These are phyloP conservation scores for Eublepharis macularius DNA, from an alignment of 2,113 vertebrate genomes.

Conservation along the genomic window DNA sequence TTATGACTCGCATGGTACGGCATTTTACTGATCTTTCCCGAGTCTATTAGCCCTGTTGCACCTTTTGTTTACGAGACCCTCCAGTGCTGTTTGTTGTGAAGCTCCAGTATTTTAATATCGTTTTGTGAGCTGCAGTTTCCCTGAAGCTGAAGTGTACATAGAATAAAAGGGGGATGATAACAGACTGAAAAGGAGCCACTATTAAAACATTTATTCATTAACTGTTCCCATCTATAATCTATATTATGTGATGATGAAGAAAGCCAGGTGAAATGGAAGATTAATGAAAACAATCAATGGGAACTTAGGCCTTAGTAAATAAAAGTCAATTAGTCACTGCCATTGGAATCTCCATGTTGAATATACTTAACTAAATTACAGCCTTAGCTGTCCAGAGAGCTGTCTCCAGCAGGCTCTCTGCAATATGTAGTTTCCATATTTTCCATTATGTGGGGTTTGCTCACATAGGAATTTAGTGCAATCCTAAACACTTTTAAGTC, in stretches of 20 bases:
- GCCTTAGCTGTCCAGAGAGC: not conserved
- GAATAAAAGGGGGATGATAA: conserved; percentile 45
- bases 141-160: conserved; percentile 50
- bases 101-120: not conserved
- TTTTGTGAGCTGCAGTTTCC: not conserved
- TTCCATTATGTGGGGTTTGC: not conserved
- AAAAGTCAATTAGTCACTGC: conserved; percentile 63
- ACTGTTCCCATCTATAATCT: conserved; percentile 68
- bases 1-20: conserved; percentile 20
- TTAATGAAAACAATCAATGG: conserved; percentile 76
- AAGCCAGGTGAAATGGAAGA: conserved; percentile 75
- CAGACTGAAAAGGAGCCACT: conserved; percentile 53
- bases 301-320: conserved; percentile 72
- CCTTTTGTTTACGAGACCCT: conserved; percentile 13
- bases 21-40: conserved; percentile 14
- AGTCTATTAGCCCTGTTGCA: conserved; percentile 19
- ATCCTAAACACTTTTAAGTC: too few species aligned
- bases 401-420: not conserved
- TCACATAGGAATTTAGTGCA: not conserved
- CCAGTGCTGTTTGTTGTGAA: conserved; percentile 2
- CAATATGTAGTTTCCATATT: not conserved
- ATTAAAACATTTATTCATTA: conserved; percentile 63
- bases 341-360: conserved; percentile 59
- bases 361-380: conserved; percentile 54
- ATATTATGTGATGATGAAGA: conserved; percentile 70